Conservation (phyloP, 2,888 invertebrate species). For the Ectropis crepuscularia region DNA sequence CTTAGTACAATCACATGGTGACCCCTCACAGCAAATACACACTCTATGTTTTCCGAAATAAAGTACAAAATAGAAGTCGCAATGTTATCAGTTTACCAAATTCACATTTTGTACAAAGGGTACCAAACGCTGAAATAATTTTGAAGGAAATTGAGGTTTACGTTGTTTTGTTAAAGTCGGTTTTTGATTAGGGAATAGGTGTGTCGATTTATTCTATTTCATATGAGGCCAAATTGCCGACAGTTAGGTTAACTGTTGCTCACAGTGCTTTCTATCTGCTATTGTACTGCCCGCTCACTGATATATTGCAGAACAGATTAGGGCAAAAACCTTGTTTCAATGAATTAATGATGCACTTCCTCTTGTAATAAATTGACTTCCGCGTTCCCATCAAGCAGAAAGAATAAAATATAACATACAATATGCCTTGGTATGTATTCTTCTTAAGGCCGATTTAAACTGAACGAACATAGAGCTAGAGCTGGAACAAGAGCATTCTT, state of each 20-base stretch:
- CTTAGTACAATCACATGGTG: conserved; percentile 53
- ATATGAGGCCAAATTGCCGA: conserved; percentile 72
- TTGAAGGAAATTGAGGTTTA: conserved; percentile 33
- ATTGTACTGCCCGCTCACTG: conserved; percentile 66
- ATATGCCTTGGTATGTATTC: no score
- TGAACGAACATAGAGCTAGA: no score
- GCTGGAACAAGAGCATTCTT: no score
- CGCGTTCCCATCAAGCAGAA: no score
- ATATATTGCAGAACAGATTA: conserved; percentile 66
- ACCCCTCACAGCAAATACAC: conserved; percentile 43
- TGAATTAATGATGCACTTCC: conserved; percentile 37
- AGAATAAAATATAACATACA: no score
- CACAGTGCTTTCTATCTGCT: conserved; percentile 69
- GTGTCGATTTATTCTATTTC: conserved; percentile 71
- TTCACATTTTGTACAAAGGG: conserved; percentile 19
- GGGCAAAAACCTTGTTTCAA: conserved; percentile 52
- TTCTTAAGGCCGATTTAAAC: no score
- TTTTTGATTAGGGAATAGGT: conserved; percentile 42
- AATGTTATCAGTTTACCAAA: conserved; percentile 24
- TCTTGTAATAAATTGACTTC: conserved; percentile 2
- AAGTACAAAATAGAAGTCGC: conserved; percentile 43
- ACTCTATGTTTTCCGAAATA: conserved; percentile 48
- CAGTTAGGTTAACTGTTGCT: conserved; percentile 78
- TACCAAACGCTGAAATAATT: conserved; percentile 1
- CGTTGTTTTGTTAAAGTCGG: conserved; percentile 16